Conservation (phyloP, 2,113 vertebrate species). For the Clarias macrocephalus region DNA sequence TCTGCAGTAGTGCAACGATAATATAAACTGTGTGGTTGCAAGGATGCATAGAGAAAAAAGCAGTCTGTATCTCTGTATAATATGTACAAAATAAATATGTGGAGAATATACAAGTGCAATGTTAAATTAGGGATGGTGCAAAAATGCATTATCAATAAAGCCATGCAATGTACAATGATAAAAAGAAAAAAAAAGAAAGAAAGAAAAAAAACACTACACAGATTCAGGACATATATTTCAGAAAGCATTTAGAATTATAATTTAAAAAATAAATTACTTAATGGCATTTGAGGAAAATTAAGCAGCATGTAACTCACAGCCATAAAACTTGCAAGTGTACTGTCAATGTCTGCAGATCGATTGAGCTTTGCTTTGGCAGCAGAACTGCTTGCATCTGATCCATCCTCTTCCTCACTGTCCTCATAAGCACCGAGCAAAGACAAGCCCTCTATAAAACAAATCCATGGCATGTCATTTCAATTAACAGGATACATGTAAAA, state of each 20-base stretch:
- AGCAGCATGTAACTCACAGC: constrained; percentile 77
- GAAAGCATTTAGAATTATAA: neutral
- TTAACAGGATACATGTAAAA: neutral
- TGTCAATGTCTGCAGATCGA: constrained; percentile 87
- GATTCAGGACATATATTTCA: neutral
- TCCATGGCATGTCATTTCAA: neutral
- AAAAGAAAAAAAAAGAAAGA: neutral
- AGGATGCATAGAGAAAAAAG: too few relatives aligned
- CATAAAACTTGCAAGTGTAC: constrained; percentile 93
- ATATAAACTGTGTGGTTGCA: too few relatives aligned
- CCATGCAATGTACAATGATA: too few relatives aligned
- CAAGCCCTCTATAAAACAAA: constrained; percentile 79
- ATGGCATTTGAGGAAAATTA: neutral
- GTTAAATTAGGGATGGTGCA: too few relatives aligned
- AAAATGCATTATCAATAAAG: too few relatives aligned
- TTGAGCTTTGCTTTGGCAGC: constrained; percentile 71
- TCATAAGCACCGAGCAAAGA: constrained; percentile 94
- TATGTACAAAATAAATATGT: too few relatives aligned
- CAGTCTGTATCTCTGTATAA: too few relatives aligned
- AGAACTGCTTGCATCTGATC: constrained; percentile 61
- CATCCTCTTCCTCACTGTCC: constrained; percentile 92
- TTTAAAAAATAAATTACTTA: neutral
- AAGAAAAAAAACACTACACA: neutral
- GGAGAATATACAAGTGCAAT: too few relatives aligned
- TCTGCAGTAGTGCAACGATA: too few relatives aligned